Conservation (phyloP, 2,113 vertebrate species). For the Lycocorax pyrrhopterus region DNA sequence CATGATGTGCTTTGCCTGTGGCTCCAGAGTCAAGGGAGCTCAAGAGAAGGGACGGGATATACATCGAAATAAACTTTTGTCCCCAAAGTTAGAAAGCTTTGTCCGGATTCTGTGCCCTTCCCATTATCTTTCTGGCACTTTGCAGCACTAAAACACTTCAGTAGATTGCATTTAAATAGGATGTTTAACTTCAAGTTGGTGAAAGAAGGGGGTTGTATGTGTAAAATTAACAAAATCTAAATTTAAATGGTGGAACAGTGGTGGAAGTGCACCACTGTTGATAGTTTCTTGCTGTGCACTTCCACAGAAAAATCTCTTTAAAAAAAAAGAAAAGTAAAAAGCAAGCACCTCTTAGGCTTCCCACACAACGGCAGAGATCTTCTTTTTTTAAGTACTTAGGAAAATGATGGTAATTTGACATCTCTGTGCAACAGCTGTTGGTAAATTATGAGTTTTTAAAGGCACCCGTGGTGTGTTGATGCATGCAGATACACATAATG, state of each 20-base stretch:
- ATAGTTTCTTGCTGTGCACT: constrained; percentile 7
- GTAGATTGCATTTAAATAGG: neutral
- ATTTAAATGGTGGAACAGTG: neutral
- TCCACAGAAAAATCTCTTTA: neutral
- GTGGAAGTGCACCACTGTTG: neutral
- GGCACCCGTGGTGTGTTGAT: neutral
- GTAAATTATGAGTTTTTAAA: constrained; percentile 35
- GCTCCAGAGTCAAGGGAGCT: neutral
- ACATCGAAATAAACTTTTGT: neutral
- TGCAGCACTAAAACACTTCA: neutral
- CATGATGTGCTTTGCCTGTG: neutral
- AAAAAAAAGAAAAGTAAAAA: neutral
- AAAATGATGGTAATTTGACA: constrained; percentile 39
- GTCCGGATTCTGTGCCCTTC: neutral
- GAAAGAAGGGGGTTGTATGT: neutral
- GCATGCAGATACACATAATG: neutral
- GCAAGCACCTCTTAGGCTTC: neutral
- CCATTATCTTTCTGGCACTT: neutral
- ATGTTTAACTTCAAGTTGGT: neutral
- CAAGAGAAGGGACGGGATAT: neutral
- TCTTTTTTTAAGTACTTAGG: neutral
- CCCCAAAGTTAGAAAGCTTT: neutral
- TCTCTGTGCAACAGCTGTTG: constrained; percentile 41
- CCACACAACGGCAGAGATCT: constrained; percentile 1
- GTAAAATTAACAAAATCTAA: constrained; percentile 9